A percentile compares a stretch with the other conserved stretches of the same genome.
phyloP scores from a whole-genome alignment of 1,140 invertebrate genomes.

The Linepithema humile region DNA sequence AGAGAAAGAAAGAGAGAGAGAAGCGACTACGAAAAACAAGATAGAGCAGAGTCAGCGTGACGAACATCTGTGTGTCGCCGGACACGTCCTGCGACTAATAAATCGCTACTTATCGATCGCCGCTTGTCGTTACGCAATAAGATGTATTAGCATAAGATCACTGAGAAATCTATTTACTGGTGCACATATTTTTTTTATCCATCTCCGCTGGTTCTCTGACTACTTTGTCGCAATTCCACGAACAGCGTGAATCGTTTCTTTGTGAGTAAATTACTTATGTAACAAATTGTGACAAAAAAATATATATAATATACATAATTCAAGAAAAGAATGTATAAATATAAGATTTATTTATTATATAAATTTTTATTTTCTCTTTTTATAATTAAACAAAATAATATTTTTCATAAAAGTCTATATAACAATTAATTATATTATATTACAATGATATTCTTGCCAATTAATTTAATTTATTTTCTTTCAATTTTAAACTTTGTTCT shows the following conservation, averaged over 20 bases:
- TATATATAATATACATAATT: not conserved
- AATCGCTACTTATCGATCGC: conserved; percentile 51
- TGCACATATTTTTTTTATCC: conserved; percentile 43
- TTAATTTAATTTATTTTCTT: not conserved
- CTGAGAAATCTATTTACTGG: conserved; percentile 44
- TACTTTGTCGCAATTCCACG: not conserved
- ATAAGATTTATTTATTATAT: not conserved
- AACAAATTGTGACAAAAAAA: not conserved
- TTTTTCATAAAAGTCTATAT: not conserved
- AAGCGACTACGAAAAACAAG: conserved; percentile 16
- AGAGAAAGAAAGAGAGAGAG: not conserved
- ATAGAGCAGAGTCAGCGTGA: conserved; percentile 39
- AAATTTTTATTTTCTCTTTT: not conserved
- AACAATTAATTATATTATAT: not conserved
- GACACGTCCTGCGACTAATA: conserved; percentile 44
- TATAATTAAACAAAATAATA: not conserved
- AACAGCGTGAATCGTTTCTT: not conserved
- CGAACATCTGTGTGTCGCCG: conserved; percentile 55
- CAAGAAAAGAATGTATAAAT: not conserved
- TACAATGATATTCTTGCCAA: not conserved
- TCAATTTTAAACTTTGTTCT: not conserved
- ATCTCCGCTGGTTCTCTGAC: conserved; percentile 18
- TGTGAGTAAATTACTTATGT: not conserved
- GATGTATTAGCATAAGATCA: conserved; percentile 53
- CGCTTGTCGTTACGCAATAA: conserved; percentile 54